Evolutionary conservation across 2,888 invertebrate genomes (phyloP).

Genomic region (Papilio elwesi): DNA sequence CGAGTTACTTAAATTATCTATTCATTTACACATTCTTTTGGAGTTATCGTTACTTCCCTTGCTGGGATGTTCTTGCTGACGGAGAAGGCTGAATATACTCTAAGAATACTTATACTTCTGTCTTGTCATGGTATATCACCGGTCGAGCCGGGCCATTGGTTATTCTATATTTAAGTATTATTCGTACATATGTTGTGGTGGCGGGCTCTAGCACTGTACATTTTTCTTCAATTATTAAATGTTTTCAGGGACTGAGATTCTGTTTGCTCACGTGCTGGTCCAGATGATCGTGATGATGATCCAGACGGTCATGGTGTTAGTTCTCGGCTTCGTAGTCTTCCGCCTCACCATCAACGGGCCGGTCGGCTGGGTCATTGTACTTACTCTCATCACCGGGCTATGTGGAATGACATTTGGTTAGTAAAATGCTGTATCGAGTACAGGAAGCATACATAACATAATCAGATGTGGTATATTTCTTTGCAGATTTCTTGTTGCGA

Average conservation of each 20-base stretch:
- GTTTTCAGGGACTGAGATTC: conserved; percentile 88
- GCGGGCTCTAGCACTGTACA: neutral
- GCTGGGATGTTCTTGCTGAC: no score
- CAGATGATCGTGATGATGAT: conserved; percentile 95
- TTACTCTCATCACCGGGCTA: conserved; percentile 92
- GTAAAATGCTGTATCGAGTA: conserved; percentile 46
- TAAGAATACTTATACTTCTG: no score
- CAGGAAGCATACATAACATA: no score
- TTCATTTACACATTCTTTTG: no score
- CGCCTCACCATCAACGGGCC: conserved; percentile 91
- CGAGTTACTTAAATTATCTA: neutral
- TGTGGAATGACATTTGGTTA: conserved; percentile 97
- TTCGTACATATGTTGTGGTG: neutral
- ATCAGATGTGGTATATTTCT: no score
- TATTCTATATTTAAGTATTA: no score
- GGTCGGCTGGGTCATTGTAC: conserved; percentile 87
- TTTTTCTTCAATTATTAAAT: neutral
- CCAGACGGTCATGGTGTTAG: conserved; percentile 91
- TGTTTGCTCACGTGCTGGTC: conserved; percentile 93
- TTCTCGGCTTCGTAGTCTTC: conserved; percentile 91
- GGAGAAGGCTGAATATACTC: no score
- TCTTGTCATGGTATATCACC: no score
- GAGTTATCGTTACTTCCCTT: no score
- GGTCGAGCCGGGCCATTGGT: no score
- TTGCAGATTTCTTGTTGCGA: no score